Percentiles rank a stretch among this genome's conserved stretches.
Evolutionary conservation across 2,888 invertebrate species (phyloP).

Genomic region (Mechanitis mazaeus): DNA sequence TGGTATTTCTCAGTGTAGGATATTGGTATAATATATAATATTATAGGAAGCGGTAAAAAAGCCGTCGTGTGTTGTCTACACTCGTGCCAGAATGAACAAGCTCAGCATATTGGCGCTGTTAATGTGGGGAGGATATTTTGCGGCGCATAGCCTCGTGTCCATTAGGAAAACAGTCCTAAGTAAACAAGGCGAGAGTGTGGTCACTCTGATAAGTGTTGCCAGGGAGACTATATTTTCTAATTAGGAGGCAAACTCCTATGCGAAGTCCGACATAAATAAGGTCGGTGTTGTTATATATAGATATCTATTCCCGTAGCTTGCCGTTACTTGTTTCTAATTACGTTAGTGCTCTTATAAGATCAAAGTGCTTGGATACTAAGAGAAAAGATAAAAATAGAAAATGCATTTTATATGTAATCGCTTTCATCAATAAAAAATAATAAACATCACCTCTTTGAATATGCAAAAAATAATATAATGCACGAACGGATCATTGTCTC

Average conservation of each 20-base stretch:
- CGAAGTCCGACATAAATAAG: slow-evolving; percentile 27
- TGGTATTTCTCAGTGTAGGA: too few species aligned
- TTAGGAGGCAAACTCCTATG: slow-evolving; percentile 36
- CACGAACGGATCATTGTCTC: background rate
- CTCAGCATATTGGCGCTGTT: slow-evolving; percentile 47
- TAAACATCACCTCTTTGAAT: background rate
- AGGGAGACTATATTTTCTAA: slow-evolving; percentile 57
- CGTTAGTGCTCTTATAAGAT: slow-evolving; percentile 8
- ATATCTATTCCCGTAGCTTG: slow-evolving; percentile 16
- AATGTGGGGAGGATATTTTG: slow-evolving; percentile 52
- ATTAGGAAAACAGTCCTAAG: slow-evolving; percentile 71
- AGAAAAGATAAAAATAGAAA: too few species aligned
- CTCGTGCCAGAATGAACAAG: too few species aligned
- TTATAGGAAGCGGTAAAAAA: too few species aligned
- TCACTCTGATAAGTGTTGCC: slow-evolving; percentile 64
- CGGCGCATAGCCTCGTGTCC: slow-evolving; percentile 57
- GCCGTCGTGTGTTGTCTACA: too few species aligned
- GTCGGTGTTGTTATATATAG: slow-evolving; percentile 15
- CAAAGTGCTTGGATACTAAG: too few species aligned
- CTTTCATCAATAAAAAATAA: background rate
- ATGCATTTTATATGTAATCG: background rate
- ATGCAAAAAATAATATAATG: background rate
- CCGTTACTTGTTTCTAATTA: slow-evolving; percentile 13
- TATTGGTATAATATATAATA: too few species aligned
- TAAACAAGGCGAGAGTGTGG: slow-evolving; percentile 61